Evolutionary conservation across 1,140 invertebrate genomes (phyloP).

Genomic region (Philaenus spumarius): DNA sequence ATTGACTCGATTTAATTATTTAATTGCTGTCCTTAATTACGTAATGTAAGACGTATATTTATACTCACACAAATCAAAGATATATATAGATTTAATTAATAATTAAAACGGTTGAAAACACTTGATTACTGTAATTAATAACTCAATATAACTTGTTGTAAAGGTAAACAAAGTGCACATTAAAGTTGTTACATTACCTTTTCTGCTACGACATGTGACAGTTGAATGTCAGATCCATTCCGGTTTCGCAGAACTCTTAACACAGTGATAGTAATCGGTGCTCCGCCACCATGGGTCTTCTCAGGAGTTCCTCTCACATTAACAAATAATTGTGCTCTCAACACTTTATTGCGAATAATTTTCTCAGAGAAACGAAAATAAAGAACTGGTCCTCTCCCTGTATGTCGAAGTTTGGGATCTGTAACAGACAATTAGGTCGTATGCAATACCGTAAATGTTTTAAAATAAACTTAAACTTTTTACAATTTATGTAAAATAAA

Average conservation of each 20-base stretch:
- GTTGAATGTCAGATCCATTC: slow-evolving; percentile 35
- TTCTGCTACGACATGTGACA: slow-evolving; percentile 3
- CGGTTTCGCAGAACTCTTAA: slow-evolving; percentile 27
- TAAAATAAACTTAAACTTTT: too few relatives aligned
- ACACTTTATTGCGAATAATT: slow-evolving; percentile 45
- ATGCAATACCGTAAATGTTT: slow-evolving; percentile 7
- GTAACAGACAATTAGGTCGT: slow-evolving; percentile 26
- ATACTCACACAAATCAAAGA: too few relatives aligned
- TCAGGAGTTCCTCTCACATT: slow-evolving; percentile 40
- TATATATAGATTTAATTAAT: too few relatives aligned
- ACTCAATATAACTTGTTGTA: too few relatives aligned
- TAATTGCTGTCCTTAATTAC: too few relatives aligned
- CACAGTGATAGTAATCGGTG: slow-evolving; percentile 21
- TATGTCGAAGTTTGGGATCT: slow-evolving; percentile 46
- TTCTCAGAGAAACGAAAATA: slow-evolving; percentile 53
- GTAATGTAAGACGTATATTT: too few relatives aligned
- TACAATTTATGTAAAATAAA: too few relatives aligned
- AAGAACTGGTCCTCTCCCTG: slow-evolving; percentile 39
- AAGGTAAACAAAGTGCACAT: too few relatives aligned
- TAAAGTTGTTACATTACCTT: slow-evolving; percentile 14
- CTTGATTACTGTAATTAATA: too few relatives aligned
- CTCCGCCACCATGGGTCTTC: background rate
- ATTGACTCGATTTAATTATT: too few relatives aligned
- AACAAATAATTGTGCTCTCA: slow-evolving; percentile 46
- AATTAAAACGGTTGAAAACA: too few relatives aligned